phyloP scores from a whole-genome alignment of 2,113 vertebrate genomes.

The Varanus salvator region DNA sequence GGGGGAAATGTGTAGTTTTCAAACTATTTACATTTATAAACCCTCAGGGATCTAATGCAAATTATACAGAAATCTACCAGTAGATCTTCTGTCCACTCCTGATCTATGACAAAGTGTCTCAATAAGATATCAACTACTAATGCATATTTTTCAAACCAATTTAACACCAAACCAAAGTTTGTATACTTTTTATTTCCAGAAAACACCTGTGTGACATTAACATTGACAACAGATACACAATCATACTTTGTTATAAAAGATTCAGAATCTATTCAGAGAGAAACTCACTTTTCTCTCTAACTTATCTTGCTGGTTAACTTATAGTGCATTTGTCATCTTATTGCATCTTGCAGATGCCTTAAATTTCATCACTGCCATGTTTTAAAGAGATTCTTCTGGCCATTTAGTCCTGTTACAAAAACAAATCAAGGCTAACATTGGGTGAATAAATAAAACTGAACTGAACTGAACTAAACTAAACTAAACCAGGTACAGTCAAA shows the following conservation, averaged over 20 bases:
- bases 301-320: slow-evolving; percentile 61
- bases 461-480: neutral
- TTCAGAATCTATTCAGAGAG: slow-evolving; percentile 63
- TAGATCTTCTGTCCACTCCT: too few species aligned
- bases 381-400: slow-evolving; percentile 56
- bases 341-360: slow-evolving; percentile 62
- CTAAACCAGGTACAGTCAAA: slow-evolving; percentile 9
- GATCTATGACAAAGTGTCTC: neutral
- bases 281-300: too few species aligned
- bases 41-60: too few species aligned
- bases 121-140: neutral
- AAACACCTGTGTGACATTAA: slow-evolving; percentile 2
- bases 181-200: neutral
- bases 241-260: slow-evolving; percentile 52
- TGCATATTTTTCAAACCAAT: neutral
- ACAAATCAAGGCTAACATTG: slow-evolving; percentile 26
- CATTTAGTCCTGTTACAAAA: slow-evolving; percentile 62
- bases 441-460: neutral
- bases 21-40: too few species aligned
- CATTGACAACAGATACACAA: slow-evolving; percentile 27
- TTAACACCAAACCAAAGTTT: neutral
- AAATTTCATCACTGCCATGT: slow-evolving; percentile 65
- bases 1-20: too few species aligned
- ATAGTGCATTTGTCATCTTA: slow-evolving; percentile 60
- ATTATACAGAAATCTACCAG: too few species aligned